A percentile compares a stretch with the other conserved stretches of the same genome.
phyloP scores from a whole-genome alignment of 2,888 invertebrate genomes.

The Plutella xylostella region DNA sequence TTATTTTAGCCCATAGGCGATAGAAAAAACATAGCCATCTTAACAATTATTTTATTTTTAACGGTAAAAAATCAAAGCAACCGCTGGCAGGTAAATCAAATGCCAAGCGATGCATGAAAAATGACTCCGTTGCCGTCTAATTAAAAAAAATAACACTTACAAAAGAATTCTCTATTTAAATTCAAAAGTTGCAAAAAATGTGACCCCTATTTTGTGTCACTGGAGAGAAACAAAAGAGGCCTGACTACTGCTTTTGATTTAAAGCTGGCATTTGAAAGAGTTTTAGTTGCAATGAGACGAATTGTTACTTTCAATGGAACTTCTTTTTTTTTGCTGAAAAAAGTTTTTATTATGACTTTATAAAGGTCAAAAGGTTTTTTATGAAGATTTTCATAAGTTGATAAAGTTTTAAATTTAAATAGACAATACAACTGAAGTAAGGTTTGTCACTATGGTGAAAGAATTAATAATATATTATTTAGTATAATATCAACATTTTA shows the following conservation, averaged over 20 bases:
- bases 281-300: constrained; percentile 38
- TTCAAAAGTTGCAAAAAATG: constrained; percentile 51
- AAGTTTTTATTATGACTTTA: too few relatives aligned
- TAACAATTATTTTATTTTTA: constrained; percentile 19
- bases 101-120: constrained; percentile 67
- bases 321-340: not conserved
- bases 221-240: constrained; percentile 56
- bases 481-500: too few relatives aligned
- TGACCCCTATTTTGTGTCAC: constrained; percentile 41
- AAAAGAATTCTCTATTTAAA: constrained; percentile 54
- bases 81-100: constrained; percentile 61
- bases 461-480: too few relatives aligned
- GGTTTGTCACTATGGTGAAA: too few relatives aligned
- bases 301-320: constrained; percentile 19
- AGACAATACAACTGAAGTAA: too few relatives aligned
- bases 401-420: too few relatives aligned
- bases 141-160: constrained; percentile 55
- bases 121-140: constrained; percentile 54
- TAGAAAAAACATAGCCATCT: constrained; percentile 26
- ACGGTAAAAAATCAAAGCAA: constrained; percentile 27
- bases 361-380: too few relatives aligned
- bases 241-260: constrained; percentile 60
- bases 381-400: too few relatives aligned
- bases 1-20: too few relatives aligned
- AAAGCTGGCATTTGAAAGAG: constrained; percentile 44